Base-by-base conservation (phyloP, 2,797 vertebrate species). In the Pteropus rufus region DNA sequence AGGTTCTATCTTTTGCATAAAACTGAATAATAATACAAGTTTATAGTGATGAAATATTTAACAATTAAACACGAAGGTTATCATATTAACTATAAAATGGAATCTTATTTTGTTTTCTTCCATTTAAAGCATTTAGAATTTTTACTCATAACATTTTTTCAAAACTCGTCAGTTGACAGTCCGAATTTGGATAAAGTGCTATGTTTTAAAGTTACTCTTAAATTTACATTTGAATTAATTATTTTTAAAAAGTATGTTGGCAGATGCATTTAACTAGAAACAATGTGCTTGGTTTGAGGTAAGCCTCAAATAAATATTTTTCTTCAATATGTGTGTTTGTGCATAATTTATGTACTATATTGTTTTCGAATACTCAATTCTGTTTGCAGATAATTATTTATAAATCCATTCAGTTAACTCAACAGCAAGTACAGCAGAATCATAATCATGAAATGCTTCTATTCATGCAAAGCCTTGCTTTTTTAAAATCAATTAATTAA, bases 141-240 rank as follows among this genome's bases (percentile, higher is more conserved):
- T 41, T 89, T 7, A 49, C 44, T 77, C 34, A 58, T 76, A 80
- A 19, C 19, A 39, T 73, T 93, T 97, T 97, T 89, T 90, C 46
- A 84, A 86, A 84, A 54, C 72, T 64, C 73, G 46, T 91, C 82
- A 96, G 79, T 31, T 97, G 67, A 97, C 44, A 96, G 89, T 86
- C 49, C 82, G 98, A 97, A 98, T 98, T 86, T 97, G 86, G 98
- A 97, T 94, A 97, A 92, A 97, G 26, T 7, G 79, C 12, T 65
- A 6, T 95, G 10, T 80, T 96, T 96, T 88, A 97, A 96, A 97
- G 91, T 88, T 70, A 91, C 1, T 70, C 76, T 41, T 97, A 94
- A 89, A 98, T 98, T 98, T 98, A 97, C 91, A 98, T 98, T 98
- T 97, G 96, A 98, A 97, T 96, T 88, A 97, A 97, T 96, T 95